These are phyloP conservation scores for Coreius guichenoti DNA, from an alignment of 2,797 vertebrate species.

Conservation along the genomic window DNA sequence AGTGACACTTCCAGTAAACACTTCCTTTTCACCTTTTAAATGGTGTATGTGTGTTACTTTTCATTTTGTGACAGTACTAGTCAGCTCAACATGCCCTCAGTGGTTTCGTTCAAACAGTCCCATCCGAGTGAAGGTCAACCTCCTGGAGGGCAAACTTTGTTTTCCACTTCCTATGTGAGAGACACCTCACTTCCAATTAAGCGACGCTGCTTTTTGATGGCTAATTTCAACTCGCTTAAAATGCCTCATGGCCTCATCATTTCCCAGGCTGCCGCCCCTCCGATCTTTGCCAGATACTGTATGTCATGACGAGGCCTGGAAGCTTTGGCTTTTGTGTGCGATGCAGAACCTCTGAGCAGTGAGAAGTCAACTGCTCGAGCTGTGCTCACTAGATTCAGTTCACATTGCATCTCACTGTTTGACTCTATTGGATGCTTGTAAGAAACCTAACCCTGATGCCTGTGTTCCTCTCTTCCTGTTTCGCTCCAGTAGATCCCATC, in stretches of 20 bases:
- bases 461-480: slow-evolving; percentile 5
- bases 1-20: neutral
- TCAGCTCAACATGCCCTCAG: slow-evolving; percentile 6
- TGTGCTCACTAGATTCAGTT: slow-evolving; percentile 6
- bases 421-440: neutral
- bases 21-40: neutral
- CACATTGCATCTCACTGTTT: neutral
- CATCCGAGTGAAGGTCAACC: slow-evolving; percentile 16
- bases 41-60: neutral
- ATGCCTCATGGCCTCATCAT: neutral
- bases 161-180: slow-evolving; percentile 15
- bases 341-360: neutral
- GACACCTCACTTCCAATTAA: slow-evolving; percentile 24
- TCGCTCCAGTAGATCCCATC: slow-evolving; percentile 85
- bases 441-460: slow-evolving; percentile 12
- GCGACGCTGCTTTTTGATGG: slow-evolving; percentile 12
- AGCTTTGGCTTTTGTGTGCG: slow-evolving; percentile 6
- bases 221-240: slow-evolving; percentile 17
- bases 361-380: neutral
- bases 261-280: neutral
- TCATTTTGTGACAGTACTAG: neutral
- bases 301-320: neutral
- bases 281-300: neutral
- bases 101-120: slow-evolving; percentile 24
- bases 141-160: slow-evolving; percentile 11